Evolutionary conservation across 2,797 vertebrate species (phyloP).

Genomic region (Sebastiscus albofasciatus): DNA sequence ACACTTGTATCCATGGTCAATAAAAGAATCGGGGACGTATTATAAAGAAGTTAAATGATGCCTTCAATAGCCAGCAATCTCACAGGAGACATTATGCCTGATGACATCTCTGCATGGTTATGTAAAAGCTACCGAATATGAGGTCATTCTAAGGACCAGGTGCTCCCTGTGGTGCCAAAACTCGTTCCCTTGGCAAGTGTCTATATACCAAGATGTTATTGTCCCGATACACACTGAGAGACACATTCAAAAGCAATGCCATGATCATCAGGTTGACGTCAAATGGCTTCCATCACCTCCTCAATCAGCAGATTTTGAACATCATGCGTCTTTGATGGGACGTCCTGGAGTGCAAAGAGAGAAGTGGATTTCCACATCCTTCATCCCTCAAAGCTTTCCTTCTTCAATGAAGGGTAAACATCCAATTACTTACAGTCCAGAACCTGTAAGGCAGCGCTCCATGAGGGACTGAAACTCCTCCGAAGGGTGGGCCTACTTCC

Average conservation of each 20-base stretch:
- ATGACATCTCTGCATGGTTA: constrained; percentile 57
- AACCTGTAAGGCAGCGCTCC: constrained; percentile 59
- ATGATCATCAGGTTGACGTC: constrained; percentile 65
- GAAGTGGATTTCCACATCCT: constrained; percentile 70
- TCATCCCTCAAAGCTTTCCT: constrained; percentile 73
- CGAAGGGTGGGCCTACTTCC: constrained; percentile 56
- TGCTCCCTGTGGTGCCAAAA: constrained; percentile 53
- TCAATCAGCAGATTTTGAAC: constrained; percentile 68
- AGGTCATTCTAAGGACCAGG: constrained; percentile 65
- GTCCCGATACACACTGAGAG: constrained; percentile 45
- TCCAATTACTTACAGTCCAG: constrained; percentile 75
- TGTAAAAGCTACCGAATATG: constrained; percentile 58
- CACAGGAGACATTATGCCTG: constrained; percentile 48
- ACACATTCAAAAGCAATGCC: constrained; percentile 55
- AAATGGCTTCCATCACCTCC: constrained; percentile 68
- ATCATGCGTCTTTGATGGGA: constrained; percentile 64
- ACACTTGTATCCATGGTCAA: constrained; percentile 4
- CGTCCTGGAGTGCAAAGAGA: constrained; percentile 59
- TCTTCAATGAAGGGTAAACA: constrained; percentile 75
- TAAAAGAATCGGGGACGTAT: constrained; percentile 8
- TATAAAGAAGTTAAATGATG: constrained; percentile 48
- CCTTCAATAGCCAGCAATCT: constrained; percentile 59
- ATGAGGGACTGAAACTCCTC: constrained; percentile 58
- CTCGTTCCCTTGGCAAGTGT: constrained; percentile 29
- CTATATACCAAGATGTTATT: constrained; percentile 53